These are phyloP conservation scores for Pelochelys cantorii DNA, from an alignment of 2,797 vertebrate species.

Conservation along the genomic window DNA sequence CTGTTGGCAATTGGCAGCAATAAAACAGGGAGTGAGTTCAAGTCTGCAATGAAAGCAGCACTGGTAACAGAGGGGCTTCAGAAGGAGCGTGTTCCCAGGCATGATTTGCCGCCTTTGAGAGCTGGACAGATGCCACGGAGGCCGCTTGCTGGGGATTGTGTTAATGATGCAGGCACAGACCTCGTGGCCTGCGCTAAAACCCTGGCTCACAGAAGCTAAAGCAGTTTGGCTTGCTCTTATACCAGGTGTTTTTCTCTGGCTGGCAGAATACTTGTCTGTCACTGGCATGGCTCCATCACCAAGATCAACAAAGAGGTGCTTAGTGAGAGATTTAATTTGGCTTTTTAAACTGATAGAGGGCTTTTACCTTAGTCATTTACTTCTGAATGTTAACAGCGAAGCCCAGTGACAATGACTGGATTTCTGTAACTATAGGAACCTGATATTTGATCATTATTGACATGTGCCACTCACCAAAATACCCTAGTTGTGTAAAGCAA, in stretches of 20 bases:
- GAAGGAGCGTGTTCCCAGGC: constrained; percentile 56
- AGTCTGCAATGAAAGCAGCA: constrained; percentile 58
- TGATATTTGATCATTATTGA: constrained; percentile 66
- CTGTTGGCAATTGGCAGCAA: constrained; percentile 68
- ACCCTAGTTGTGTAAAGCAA: constrained; percentile 44
- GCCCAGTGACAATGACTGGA: neutral
- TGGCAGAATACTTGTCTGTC: constrained; percentile 47
- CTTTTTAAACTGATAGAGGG: neutral
- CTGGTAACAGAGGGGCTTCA: constrained; percentile 48
- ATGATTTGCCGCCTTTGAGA: constrained; percentile 64
- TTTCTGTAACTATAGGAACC: constrained; percentile 47
- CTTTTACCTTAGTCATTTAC: constrained; percentile 2
- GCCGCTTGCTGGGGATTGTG: constrained; percentile 67
- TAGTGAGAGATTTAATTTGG: constrained; percentile 8
- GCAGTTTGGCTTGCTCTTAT: constrained; percentile 65
- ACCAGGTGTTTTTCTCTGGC: constrained; percentile 72
- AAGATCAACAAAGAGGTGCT: constrained; percentile 48
- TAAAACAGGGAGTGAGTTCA: constrained; percentile 65
- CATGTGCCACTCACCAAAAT: constrained; percentile 53
- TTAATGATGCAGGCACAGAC: constrained; percentile 64
- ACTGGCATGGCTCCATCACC: neutral
- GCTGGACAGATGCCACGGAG: constrained; percentile 62
- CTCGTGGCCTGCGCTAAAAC: constrained; percentile 56
- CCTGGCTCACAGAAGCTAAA: constrained; percentile 37
- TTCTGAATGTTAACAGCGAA: constrained; percentile 34